A percentile compares a stretch with the other conserved stretches of the same genome.
phyloP scores from a whole-genome alignment of 2,888 invertebrate species.

The Eristalis arbustorum region DNA sequence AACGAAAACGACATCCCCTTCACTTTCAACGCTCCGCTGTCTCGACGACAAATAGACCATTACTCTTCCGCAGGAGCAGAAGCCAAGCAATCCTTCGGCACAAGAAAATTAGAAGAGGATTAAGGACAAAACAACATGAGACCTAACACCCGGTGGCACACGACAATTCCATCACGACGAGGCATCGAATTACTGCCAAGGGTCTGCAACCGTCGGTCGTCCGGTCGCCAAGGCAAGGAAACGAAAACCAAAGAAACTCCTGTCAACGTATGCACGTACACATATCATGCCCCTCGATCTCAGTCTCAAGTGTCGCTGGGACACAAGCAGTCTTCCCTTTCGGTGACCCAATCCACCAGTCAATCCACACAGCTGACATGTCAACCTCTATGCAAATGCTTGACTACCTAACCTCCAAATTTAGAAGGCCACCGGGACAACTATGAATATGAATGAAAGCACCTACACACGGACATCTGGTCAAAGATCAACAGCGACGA shows the following conservation, averaged over 20 bases:
- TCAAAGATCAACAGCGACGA: slow-evolving; percentile 7
- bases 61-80: slow-evolving; percentile 28
- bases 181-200: slow-evolving; percentile 60
- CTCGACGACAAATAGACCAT: slow-evolving; percentile 67
- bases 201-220: slow-evolving; percentile 25
- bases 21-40: slow-evolving; percentile 54
- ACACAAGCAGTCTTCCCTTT: slow-evolving; percentile 25
- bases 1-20: slow-evolving; percentile 48
- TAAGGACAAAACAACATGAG: slow-evolving; percentile 65
- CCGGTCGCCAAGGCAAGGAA: slow-evolving; percentile 9
- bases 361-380: slow-evolving; percentile 45
- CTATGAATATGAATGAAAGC: slow-evolving; percentile 44
- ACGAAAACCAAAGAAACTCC: slow-evolving; percentile 40
- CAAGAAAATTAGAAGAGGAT: slow-evolving; percentile 59
- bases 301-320: slow-evolving; percentile 31
- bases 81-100: slow-evolving; percentile 36
- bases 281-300: background rate
- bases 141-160: slow-evolving; percentile 69
- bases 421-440: slow-evolving; percentile 25
- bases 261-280: slow-evolving; percentile 2
- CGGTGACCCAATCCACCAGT: slow-evolving; percentile 43
- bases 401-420: slow-evolving; percentile 45
- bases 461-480: slow-evolving; percentile 30
- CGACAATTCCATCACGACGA: slow-evolving; percentile 61
- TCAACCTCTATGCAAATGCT: slow-evolving; percentile 47